These are phyloP conservation scores for Rhogogaster chlorosoma DNA, from an alignment of 2,888 invertebrate genomes.

Conservation along the genomic window DNA sequence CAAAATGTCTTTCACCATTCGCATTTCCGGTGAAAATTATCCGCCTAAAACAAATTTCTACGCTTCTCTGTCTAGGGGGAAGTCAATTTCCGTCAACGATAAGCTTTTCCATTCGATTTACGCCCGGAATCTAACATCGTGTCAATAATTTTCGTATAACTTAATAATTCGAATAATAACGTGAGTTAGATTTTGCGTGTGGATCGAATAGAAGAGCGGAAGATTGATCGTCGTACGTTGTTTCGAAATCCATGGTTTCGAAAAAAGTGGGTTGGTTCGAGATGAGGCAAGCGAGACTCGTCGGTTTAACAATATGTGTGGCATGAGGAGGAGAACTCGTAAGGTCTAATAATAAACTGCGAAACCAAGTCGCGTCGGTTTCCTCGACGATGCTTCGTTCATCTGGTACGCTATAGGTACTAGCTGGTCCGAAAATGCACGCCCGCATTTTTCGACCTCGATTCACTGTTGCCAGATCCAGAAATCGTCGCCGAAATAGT, in stretches of 20 bases:
- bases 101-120: no score
- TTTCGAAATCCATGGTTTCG: not conserved
- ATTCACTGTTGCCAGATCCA: conserved; percentile 38
- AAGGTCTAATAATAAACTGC: conserved; percentile 16
- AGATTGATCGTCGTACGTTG: no score
- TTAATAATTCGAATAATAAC: no score
- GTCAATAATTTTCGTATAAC: no score
- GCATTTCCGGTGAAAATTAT: not conserved
- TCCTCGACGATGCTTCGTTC: conserved; percentile 9
- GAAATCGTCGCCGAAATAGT: conserved; percentile 46
- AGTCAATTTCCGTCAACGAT: no score
- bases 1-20: not conserved
- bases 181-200: no score
- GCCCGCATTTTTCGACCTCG: conserved; percentile 43
- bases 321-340: not conserved
- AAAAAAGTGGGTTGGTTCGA: not conserved
- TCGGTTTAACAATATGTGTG: not conserved
- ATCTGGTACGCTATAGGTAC: not conserved
- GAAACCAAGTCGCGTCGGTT: not conserved
- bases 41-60: not conserved
- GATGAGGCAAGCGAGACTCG: not conserved
- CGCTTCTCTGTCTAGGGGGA: not conserved
- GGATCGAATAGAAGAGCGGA: no score
- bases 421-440: conserved; percentile 45
- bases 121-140: no score